Conservation (phyloP, 2,113 vertebrate species). For the Oreochromis niloticus region DNA sequence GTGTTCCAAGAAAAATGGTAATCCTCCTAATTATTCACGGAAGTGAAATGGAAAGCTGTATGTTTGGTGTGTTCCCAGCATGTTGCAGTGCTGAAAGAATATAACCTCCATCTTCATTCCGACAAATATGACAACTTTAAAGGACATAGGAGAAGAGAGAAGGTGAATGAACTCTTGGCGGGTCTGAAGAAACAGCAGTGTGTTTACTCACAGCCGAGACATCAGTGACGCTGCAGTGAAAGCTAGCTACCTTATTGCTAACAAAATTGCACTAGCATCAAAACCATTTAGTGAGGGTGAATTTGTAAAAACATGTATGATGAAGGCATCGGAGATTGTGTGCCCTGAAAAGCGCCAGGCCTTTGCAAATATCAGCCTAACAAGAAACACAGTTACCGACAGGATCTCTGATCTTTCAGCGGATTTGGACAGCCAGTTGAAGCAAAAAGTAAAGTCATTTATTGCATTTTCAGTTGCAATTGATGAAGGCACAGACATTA, state of each 20-base stretch:
- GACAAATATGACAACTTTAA: too few relatives aligned
- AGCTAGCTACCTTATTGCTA: fast-evolving
- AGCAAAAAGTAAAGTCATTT: background rate
- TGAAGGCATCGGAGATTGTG: background rate
- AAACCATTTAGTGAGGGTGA: background rate
- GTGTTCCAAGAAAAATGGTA: background rate
- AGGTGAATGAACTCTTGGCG: too few relatives aligned
- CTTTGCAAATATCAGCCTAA: background rate
- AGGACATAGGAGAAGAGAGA: too few relatives aligned
- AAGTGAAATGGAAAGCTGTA: too few relatives aligned
- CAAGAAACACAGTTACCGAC: background rate
- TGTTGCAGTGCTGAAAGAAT: too few relatives aligned
- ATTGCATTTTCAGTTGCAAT: background rate
- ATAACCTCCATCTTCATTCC: too few relatives aligned
- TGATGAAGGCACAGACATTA: background rate
- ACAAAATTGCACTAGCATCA: too few relatives aligned
- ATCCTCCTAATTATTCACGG: too few relatives aligned
- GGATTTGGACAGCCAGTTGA: background rate
- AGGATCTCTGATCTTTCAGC: background rate
- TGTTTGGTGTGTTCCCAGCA: too few relatives aligned
- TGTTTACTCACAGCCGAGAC: too few relatives aligned
- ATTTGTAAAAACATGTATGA: background rate
- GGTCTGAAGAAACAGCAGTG: too few relatives aligned
- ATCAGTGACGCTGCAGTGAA: too few relatives aligned
- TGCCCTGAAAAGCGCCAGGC: background rate